Conservation (phyloP, 1,140 invertebrate species). For the Lethrus apterus region DNA sequence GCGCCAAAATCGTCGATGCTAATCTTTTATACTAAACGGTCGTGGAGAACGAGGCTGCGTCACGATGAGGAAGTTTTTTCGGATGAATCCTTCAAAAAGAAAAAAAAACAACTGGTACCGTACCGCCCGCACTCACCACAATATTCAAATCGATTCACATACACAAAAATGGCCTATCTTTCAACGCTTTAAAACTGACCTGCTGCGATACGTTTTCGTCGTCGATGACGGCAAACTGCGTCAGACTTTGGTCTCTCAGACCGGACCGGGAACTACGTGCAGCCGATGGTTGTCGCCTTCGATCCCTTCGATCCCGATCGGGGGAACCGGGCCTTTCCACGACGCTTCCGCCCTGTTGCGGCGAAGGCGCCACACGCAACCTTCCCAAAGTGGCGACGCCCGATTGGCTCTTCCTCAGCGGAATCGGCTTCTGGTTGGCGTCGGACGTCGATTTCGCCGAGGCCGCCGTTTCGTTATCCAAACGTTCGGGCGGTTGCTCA, state of each 20-base stretch:
- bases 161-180: neutral
- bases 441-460: constrained; percentile 35
- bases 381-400: constrained; percentile 51
- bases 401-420: constrained; percentile 37
- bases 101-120: neutral
- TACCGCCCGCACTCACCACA: neutral
- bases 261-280: constrained; percentile 35
- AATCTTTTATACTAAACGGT: too few relatives aligned
- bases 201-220: constrained; percentile 90
- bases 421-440: constrained; percentile 33
- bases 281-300: constrained; percentile 34
- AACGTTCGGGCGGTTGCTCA: constrained; percentile 34
- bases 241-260: constrained; percentile 54
- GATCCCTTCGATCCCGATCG: constrained; percentile 36
- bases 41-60: too few relatives aligned
- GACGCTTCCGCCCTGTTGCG: constrained; percentile 25
- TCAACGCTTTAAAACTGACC: constrained; percentile 41
- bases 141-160: neutral
- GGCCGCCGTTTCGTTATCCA: constrained; percentile 37
- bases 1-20: too few relatives aligned
- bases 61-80: too few relatives aligned
- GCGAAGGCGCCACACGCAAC: constrained; percentile 48
- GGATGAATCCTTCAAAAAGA: constrained; percentile 6
- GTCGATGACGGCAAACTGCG: constrained; percentile 87
- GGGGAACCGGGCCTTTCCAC: constrained; percentile 38